Base-by-base conservation (phyloP, 2,888 invertebrate species). In the Amiota minor region DNA sequence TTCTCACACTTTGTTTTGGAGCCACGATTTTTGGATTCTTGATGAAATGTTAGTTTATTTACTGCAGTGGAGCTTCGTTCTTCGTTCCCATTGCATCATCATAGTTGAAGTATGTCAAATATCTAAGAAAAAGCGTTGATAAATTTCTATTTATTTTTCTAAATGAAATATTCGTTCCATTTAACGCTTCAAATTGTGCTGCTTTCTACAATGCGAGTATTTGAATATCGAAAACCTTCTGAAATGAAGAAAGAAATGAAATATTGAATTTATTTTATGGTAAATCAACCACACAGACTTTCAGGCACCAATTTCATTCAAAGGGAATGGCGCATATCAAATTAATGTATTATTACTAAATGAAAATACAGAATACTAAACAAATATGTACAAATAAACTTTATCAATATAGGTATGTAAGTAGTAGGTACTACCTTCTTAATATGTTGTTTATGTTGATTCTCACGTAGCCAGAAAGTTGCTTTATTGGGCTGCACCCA, bases 81-180 rank as follows among this genome's bases (percentile, higher is more conserved):
- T 47, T 18, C 65, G 47, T 65, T 65, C 47, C 46, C 10, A 16
- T 46, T n/a, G 65, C 20, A 49, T 20, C 20, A 49, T 20, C 65
- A 35, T 12, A 3, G 11, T 49, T 65, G 12, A 8, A 65, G 18
- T 47, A 62, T 35, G 49, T 47, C 16, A 12, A 18, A 47, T 18
- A 65, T 0, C 2, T n/a, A 65, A 11, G 46, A 61, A 61, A 61
- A 61, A 61, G 23, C 61, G 11, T 12, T 14, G 46, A 12, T 65
- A 65, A 65, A 46, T 65, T 47, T 18, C 6, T 46, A 49, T 23
- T 6, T 35, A 6, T 35, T 6, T 35, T 35, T 35, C 35, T 35
- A 6, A 35, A 35, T 35, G 35, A 35, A 62, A 62, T 35, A 23
- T 62, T 62, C n/a, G 62, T 62, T 62, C 62, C 62, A 62, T 12